Percentiles rank a stretch among this genome's conserved stretches.
Conservation (phyloP, 2,797 vertebrate species). For the Peromyscus melanophrys region DNA sequence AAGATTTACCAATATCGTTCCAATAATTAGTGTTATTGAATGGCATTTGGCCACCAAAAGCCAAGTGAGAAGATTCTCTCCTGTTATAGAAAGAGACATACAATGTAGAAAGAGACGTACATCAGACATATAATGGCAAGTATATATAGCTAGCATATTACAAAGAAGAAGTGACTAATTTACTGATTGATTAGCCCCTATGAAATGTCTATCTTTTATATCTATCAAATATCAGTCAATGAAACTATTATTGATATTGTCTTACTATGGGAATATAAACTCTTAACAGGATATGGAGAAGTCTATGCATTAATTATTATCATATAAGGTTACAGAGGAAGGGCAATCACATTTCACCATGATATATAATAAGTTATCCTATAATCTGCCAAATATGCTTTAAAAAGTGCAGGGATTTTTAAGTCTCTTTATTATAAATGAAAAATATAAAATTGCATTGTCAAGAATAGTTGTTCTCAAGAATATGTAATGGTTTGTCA, state of each 20-base stretch:
- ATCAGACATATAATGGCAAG: not conserved
- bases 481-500: not conserved
- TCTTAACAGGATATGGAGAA: not conserved
- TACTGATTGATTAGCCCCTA: not conserved
- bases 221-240: slow-evolving; percentile 5
- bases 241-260: not conserved
- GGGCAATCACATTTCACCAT: not conserved
- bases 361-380: not conserved
- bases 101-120: not conserved
- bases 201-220: not conserved
- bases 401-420: not conserved
- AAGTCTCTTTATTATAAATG: not conserved
- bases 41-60: slow-evolving; percentile 53
- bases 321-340: not conserved
- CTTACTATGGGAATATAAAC: not conserved
- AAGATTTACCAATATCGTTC: slow-evolving; percentile 78
- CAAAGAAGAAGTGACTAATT: not conserved
- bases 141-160: not conserved
- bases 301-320: not conserved
- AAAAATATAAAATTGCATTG: slow-evolving; percentile 21
- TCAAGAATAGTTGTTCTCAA: not conserved
- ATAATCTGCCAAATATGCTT: not conserved
- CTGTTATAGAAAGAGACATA: not conserved
- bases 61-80: not conserved
- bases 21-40: slow-evolving; percentile 70